Conservation (phyloP, 2,888 invertebrate species). For the Metellina segmentata region DNA sequence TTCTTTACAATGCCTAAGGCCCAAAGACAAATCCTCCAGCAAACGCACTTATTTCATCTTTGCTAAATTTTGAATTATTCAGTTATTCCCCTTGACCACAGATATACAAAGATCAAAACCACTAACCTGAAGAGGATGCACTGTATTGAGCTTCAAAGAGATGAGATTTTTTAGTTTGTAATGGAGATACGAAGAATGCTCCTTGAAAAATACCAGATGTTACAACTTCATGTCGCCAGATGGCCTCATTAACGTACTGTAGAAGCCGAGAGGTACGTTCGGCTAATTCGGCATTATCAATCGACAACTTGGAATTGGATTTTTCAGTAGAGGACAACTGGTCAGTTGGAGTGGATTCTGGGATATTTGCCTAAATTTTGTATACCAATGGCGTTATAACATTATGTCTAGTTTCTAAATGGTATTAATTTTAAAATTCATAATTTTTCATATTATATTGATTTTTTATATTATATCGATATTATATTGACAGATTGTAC, state of each 20-base stretch:
- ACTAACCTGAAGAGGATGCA: slow-evolving; percentile 68
- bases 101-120: not conserved
- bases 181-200: not conserved
- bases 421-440: too few species aligned
- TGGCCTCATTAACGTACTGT: slow-evolving; percentile 85
- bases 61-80: too few species aligned
- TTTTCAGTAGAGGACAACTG: not conserved
- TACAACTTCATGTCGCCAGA: slow-evolving; percentile 88
- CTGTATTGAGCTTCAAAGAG: slow-evolving; percentile 34
- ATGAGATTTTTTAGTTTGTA: slow-evolving; percentile 33
- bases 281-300: slow-evolving; percentile 30
- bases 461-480: too few species aligned
- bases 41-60: too few species aligned
- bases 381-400: too few species aligned
- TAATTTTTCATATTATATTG: too few species aligned
- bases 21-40: not conserved
- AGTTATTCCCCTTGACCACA: too few species aligned
- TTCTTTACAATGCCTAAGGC: not conserved
- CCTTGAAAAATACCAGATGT: slow-evolving; percentile 63
- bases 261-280: slow-evolving; percentile 79
- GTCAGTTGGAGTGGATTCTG: too few species aligned
- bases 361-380: too few species aligned
- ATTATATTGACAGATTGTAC: too few species aligned
- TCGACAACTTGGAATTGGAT: slow-evolving; percentile 18
- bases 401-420: too few species aligned